Conservation (phyloP, 1,140 invertebrate species). For the Chlorops oryzae region DNA sequence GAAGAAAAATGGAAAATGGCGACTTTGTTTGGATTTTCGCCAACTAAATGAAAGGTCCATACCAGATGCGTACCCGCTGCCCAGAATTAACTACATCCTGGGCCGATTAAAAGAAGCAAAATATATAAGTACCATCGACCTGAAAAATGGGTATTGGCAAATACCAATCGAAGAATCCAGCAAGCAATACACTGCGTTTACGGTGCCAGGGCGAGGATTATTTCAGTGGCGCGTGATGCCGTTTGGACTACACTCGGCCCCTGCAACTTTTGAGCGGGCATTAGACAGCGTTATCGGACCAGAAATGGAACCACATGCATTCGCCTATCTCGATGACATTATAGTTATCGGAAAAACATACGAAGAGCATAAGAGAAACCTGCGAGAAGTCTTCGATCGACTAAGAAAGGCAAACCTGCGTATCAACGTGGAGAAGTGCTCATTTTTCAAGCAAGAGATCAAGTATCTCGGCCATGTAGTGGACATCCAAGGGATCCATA, state of each 20-base stretch:
- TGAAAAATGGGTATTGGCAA: too few relatives aligned
- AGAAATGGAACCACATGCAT: constrained; percentile 15
- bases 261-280: constrained; percentile 43
- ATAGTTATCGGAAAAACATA: too few relatives aligned
- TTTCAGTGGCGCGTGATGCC: constrained; percentile 47
- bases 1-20: neutral
- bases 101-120: constrained; percentile 25
- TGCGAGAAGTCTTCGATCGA: too few relatives aligned
- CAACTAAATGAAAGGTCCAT: constrained; percentile 36
- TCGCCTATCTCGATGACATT: constrained; percentile 47
- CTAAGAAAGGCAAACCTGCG: too few relatives aligned
- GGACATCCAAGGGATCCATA: too few relatives aligned
- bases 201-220: constrained; percentile 38
- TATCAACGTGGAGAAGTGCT: too few relatives aligned
- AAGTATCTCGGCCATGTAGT: too few relatives aligned
- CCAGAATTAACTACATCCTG: constrained; percentile 47
- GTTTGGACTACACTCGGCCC: too few relatives aligned
- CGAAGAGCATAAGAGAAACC: too few relatives aligned
- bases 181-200: constrained; percentile 47
- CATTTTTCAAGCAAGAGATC: too few relatives aligned
- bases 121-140: constrained; percentile 44
- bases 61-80: constrained; percentile 45
- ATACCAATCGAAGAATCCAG: constrained; percentile 26
- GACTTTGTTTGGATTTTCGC: constrained; percentile 44
- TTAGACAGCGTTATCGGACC: constrained; percentile 28